Conservation (phyloP, 2,797 vertebrate genomes). For the Pseudochirops corinnae region DNA sequence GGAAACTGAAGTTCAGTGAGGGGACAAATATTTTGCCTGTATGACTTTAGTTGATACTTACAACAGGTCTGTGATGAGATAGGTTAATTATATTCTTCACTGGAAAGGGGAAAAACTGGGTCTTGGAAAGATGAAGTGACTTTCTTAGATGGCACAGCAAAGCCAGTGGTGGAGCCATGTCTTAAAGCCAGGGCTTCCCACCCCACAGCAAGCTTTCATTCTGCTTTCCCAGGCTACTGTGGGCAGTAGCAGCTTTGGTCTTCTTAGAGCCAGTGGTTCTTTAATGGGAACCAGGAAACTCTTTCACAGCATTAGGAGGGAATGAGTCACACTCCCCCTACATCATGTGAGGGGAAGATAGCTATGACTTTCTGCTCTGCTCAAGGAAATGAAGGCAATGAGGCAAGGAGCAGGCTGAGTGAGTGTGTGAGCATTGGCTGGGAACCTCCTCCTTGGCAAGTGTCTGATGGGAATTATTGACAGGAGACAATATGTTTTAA, state of each 20-base stretch:
- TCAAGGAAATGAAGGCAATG: not conserved
- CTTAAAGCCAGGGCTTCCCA: not conserved
- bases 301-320: not conserved
- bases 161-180: not conserved
- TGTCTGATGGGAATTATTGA: slow-evolving; percentile 39
- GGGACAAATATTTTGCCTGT: not conserved
- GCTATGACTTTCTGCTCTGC: not conserved
- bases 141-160: not conserved
- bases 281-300: not conserved
- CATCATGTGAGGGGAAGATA: not conserved
- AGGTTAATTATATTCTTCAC: not conserved
- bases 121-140: not conserved
- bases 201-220: not conserved
- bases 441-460: not conserved
- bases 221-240: not conserved
- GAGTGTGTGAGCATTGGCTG: slow-evolving; percentile 36
- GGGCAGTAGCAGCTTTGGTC: not conserved
- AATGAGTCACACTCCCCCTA: not conserved
- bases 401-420: not conserved
- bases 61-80: not conserved
- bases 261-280: not conserved
- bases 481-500: slow-evolving; percentile 24
- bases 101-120: not conserved
- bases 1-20: not conserved
- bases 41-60: not conserved